Conservation (phyloP, 2,113 vertebrate species). For the Puffinus mauretanicus region DNA sequence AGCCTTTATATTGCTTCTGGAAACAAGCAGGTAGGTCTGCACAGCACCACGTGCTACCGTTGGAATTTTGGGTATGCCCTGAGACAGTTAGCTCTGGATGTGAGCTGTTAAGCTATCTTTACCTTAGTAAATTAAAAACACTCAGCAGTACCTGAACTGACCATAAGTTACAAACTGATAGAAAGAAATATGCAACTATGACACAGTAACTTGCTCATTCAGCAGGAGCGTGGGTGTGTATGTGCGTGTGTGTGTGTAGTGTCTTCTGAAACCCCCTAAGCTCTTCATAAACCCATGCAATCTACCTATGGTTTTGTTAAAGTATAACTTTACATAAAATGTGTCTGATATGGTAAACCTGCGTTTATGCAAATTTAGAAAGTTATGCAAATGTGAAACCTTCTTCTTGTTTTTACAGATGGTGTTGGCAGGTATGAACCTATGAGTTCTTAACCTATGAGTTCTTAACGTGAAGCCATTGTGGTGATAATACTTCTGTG, state of each 20-base stretch:
- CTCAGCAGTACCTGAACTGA: background rate
- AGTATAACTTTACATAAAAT: background rate
- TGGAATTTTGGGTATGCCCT: background rate
- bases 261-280: background rate
- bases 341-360: background rate
- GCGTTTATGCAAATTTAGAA: background rate
- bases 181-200: background rate
- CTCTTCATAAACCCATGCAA: background rate
- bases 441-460: too few species aligned
- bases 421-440: background rate
- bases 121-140: background rate
- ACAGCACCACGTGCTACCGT: accelerated
- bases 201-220: background rate
- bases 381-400: background rate
- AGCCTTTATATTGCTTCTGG: background rate
- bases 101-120: background rate
- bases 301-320: background rate
- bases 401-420: background rate
- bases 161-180: background rate
- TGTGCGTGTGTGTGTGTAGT: accelerated
- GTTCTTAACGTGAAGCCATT: background rate
- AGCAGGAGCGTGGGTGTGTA: too few species aligned
- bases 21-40: background rate
- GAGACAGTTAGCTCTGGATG: background rate
- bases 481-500: background rate